These are phyloP conservation scores for Pterois miles DNA, from an alignment of 2,797 vertebrate species.

Conservation along the genomic window DNA sequence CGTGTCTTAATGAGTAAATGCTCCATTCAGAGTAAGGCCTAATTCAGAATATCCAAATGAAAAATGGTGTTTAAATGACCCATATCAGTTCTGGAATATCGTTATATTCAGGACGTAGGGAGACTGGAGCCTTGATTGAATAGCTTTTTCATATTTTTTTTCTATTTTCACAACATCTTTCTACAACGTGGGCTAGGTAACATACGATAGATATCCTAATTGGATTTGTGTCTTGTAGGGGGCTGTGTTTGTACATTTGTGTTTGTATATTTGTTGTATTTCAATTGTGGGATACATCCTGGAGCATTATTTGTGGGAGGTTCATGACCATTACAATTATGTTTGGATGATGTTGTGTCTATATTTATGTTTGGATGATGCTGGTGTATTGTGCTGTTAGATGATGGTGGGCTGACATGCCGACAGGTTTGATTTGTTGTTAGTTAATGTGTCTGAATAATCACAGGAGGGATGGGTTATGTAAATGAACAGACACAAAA, in stretches of 20 bases:
- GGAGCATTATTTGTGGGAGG: neutral
- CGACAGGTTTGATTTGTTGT: neutral
- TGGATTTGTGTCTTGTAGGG: neutral
- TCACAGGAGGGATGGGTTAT: neutral
- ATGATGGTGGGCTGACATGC: neutral
- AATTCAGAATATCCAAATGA: too few species aligned
- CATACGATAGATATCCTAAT: neutral
- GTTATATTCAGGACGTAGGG: too few species aligned
- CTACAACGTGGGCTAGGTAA: neutral
- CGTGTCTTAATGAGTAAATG: too few species aligned
- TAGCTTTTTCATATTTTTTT: neutral
- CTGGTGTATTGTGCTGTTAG: neutral
- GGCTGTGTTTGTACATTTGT: neutral
- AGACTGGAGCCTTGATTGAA: neutral
- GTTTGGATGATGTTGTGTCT: neutral
- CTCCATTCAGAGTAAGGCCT: too few species aligned
- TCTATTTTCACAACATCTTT: neutral
- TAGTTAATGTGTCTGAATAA: neutral
- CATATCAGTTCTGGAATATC: too few species aligned
- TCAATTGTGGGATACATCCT: neutral
- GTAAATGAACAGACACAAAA: neutral
- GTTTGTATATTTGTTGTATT: neutral
- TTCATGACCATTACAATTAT: neutral
- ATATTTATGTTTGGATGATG: neutral
- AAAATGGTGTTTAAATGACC: too few species aligned